Base-by-base conservation (phyloP, 2,888 invertebrate genomes). In the Dichetophora obliterata region DNA sequence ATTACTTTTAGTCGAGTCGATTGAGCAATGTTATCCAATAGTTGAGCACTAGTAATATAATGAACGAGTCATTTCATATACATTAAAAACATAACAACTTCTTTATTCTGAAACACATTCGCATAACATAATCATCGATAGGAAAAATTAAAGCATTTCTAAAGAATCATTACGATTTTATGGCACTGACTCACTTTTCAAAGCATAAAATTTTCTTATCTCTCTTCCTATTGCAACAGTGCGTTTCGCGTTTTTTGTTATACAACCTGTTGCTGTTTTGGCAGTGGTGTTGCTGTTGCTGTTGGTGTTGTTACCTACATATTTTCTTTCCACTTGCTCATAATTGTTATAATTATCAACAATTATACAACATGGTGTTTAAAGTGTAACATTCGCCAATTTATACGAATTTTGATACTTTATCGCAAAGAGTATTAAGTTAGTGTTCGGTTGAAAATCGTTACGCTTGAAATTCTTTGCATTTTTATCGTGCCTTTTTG, bases 311-410 rank as follows among this genome's bases (percentile, higher is more conserved):
- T 54, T 54, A 54, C 22, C 37, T 31, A 50, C 43, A 52, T 37
- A 8, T 19, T 37, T 2, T 68, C 24, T 52, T 34, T 59, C 14
- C 37, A 50, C 69, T 37, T 48, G 48, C 57, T 72, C 72, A 74
- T 78, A 77, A 77, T 78, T 77, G 76, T 78, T 77, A 77, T 77
- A 75, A 79, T 79, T 75, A 79, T 73, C 61, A 74, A 75, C 75
- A 79, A 79, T 79, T 79, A 77, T 77, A 77, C 77, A 79, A 79
- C 77, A 77, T 69, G 78, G 68, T 68, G 66, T 78, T 78, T 74
- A 74, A 74, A 48, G 65, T 65, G 63, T 52, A 74, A 74, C 74
- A 14, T 50, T 22, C 50, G 19, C 27, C 31, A 65, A 34, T 43
- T 43, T 43, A 43, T 43, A 43, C 14, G 43, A 14, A 43, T 43